Evolutionary conservation across 2,113 vertebrate species (phyloP).

Genomic region (Thalassoma bifasciatum): DNA sequence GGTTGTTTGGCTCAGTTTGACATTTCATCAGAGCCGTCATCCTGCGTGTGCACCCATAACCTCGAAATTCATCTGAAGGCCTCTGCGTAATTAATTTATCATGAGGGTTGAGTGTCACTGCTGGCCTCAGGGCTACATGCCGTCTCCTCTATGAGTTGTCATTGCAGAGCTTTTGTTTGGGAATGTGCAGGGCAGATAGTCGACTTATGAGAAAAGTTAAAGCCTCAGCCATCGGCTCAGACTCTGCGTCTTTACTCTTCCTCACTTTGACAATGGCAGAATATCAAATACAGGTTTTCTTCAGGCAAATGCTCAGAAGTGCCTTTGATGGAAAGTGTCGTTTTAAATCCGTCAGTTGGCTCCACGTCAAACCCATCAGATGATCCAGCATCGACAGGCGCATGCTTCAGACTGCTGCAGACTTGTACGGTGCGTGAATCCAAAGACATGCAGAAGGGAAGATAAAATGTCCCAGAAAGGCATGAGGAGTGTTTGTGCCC

Average conservation of each 20-base stretch:
- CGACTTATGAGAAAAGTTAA: constrained; percentile 24
- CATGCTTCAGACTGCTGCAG: neutral
- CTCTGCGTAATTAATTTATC: constrained; percentile 46
- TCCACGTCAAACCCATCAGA: constrained; percentile 16
- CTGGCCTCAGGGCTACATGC: constrained; percentile 9
- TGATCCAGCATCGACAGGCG: neutral
- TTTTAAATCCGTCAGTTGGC: constrained; percentile 37
- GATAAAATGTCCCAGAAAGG: constrained; percentile 32
- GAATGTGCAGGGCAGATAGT: neutral
- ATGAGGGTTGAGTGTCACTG: constrained; percentile 36
- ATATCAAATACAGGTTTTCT: constrained; percentile 26
- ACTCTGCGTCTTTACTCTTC: constrained; percentile 20
- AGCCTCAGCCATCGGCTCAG: constrained; percentile 22
- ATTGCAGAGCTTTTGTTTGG: constrained; percentile 8
- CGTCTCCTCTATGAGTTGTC: constrained; percentile 18
- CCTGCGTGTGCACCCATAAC: constrained; percentile 26
- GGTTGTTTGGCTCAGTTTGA: constrained; percentile 10
- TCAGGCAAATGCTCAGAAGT: constrained; percentile 8
- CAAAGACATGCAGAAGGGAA: constrained; percentile 16
- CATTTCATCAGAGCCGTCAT: constrained; percentile 27
- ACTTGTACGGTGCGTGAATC: constrained; percentile 1
- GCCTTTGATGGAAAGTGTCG: constrained; percentile 7
- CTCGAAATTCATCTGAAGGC: constrained; percentile 46
- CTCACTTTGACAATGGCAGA: constrained; percentile 21
- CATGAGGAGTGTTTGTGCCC: constrained; percentile 4